These are phyloP conservation scores for Orchestia grillus DNA, from an alignment of 1,140 invertebrate species.

Conservation along the genomic window DNA sequence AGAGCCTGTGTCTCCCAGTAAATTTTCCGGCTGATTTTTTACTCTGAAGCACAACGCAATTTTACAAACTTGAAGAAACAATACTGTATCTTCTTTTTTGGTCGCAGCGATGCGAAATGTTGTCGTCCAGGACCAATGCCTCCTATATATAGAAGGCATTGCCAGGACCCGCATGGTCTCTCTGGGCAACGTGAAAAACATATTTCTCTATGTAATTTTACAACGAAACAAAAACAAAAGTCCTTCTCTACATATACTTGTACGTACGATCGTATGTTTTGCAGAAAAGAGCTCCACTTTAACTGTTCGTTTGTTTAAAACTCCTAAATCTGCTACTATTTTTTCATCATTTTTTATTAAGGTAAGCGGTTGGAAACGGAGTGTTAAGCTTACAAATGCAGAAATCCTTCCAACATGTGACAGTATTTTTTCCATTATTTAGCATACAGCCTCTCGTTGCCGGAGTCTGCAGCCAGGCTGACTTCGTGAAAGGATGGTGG, in stretches of 20 bases:
- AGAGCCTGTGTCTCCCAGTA: not conserved
- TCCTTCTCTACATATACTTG: too few relatives aligned
- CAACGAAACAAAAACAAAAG: not conserved
- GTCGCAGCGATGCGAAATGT: not conserved
- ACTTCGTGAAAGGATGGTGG: too few relatives aligned
- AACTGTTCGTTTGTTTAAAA: too few relatives aligned
- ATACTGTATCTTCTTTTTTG: not conserved
- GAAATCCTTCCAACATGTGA: not conserved
- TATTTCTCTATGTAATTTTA: not conserved
- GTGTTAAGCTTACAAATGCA: not conserved
- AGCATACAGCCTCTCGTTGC: not conserved
- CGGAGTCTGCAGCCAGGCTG: too few relatives aligned
- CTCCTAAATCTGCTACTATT: too few relatives aligned
- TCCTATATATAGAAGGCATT: too few relatives aligned
- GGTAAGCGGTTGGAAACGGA: not conserved
- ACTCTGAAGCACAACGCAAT: not conserved
- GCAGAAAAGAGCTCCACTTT: too few relatives aligned
- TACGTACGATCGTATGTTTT: too few relatives aligned
- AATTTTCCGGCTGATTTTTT: not conserved
- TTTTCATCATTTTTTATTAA: not conserved
- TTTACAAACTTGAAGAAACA: not conserved
- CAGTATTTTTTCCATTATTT: not conserved
- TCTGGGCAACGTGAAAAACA: not conserved
- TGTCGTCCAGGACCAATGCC: not conserved
- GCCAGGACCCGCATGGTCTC: too few relatives aligned